phyloP scores from a whole-genome alignment of 2,113 vertebrate species.

The Stegostoma tigrinum region DNA sequence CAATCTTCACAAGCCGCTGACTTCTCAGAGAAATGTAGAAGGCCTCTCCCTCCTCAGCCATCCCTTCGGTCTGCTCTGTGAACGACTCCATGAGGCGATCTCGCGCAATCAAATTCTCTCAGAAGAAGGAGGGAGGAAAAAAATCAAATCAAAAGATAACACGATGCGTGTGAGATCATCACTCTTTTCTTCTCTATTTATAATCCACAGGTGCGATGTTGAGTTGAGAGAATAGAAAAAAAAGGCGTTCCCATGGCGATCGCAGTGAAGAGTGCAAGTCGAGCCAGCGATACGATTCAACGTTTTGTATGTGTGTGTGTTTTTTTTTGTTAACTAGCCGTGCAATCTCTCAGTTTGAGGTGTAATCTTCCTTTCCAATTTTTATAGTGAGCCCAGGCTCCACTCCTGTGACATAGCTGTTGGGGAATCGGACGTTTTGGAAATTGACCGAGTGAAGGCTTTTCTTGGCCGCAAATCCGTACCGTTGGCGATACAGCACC shows the following conservation, averaged over 20 bases:
- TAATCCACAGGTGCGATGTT: constrained; percentile 29
- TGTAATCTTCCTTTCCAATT: constrained; percentile 80
- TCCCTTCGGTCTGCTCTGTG: not conserved
- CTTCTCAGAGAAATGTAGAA: constrained; percentile 17
- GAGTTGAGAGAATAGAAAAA: not conserved
- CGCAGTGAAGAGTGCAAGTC: constrained; percentile 29
- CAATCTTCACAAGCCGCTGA: constrained; percentile 1
- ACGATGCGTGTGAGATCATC: not conserved
- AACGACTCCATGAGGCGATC: not conserved
- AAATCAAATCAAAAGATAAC: not conserved
- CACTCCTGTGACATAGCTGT: constrained; percentile 67
- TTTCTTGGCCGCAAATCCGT: constrained; percentile 94
- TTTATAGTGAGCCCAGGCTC: constrained; percentile 90
- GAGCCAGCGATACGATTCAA: not conserved
- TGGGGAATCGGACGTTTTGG: constrained; percentile 84
- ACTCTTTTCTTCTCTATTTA: constrained; percentile 21
- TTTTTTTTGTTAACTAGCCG: not conserved
- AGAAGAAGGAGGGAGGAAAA: not conserved
- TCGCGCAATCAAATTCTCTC: not conserved
- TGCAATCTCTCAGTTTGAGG: constrained; percentile 60
- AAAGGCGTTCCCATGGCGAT: constrained; percentile 30
- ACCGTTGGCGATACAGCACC: constrained; percentile 90
- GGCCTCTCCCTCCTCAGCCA: not conserved
- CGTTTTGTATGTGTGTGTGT: not conserved
- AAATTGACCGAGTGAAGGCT: constrained; percentile 95